Base-by-base conservation (phyloP, 2,113 vertebrate genomes). In the Myotis lucifugus region DNA sequence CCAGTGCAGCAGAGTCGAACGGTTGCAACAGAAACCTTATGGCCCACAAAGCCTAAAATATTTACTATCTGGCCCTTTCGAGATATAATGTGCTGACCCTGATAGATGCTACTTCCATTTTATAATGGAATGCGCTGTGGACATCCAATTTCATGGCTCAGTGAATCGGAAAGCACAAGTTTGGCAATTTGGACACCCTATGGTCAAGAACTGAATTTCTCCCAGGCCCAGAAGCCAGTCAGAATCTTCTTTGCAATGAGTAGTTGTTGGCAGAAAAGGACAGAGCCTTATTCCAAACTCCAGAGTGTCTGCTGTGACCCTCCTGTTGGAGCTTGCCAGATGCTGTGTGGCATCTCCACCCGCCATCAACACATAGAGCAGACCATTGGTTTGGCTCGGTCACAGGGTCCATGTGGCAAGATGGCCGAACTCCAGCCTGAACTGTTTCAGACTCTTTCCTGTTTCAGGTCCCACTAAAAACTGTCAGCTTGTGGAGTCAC, bases 61-160 rank as follows among this genome's bases (percentile, higher is more conserved):
- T 81, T 94, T 91, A 88, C 52, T 95, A 52, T 54, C 86, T 89
- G 74, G 72, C 29, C 46, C 25, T 88, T 85, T 46, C 69, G 50
- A 96, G 91, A 93, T 97, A 95, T 81, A 93, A 95, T 81, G 85
- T 92, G 85, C 66, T 92, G 90, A 95, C 64, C 84, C 70, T 95
- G 52, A 87, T 92, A 92, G 56, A 93, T 40, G 86, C 69, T 67
- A 25, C 93, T 93, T 93, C 74, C 15, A 76, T 95, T 94, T 93
- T 86, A 93, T 90, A 90, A 92, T 52, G 32, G 73, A 77, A 95
- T 88, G 88, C 67, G 93, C 76, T 54, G 48, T 92, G 81, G 81
- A 96, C 91, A 95, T 95, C 66, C 82, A 97, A 96, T 97, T 96
- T 97, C 95, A 95, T 95, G 95, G 96, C 92, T 95, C 91, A 74